Evolutionary conservation across 2,888 invertebrate genomes (phyloP).

Genomic region (Ferrisia virgata): DNA sequence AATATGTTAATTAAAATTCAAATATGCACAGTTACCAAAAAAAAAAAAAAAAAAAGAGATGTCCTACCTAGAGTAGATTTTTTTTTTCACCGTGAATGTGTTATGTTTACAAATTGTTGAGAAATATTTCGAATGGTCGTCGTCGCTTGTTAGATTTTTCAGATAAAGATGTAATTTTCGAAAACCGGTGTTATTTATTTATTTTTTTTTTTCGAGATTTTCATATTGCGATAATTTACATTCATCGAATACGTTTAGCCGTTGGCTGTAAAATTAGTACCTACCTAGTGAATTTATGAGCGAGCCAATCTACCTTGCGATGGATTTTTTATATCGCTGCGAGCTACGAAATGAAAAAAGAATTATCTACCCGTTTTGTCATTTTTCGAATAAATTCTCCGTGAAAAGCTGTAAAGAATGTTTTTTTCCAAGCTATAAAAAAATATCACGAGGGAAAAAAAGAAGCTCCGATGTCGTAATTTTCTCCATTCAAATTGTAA

Average conservation of each 20-base stretch:
- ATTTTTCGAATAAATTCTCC: background rate
- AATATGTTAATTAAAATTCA: slow-evolving; percentile 28
- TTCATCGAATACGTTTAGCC: background rate
- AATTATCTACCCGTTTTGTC: background rate
- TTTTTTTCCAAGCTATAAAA: background rate
- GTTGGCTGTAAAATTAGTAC: background rate
- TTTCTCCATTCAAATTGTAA: background rate
- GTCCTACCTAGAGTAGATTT: background rate
- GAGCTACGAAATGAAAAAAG: background rate
- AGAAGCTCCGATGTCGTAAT: background rate
- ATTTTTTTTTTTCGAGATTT: background rate
- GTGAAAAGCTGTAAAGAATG: background rate
- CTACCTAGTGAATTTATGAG: background rate
- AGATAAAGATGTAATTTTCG: slow-evolving; percentile 20
- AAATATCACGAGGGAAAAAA: background rate
- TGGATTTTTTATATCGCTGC: background rate
- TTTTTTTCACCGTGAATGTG: background rate
- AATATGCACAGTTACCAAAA: background rate
- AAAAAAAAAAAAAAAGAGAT: background rate
- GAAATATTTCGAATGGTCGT: background rate
- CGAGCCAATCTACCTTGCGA: background rate
- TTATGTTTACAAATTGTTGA: background rate
- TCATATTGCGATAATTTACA: background rate
- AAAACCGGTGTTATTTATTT: background rate
- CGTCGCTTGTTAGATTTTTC: background rate